Conservation (phyloP, 2,113 vertebrate species). For the Cololabis saira region DNA sequence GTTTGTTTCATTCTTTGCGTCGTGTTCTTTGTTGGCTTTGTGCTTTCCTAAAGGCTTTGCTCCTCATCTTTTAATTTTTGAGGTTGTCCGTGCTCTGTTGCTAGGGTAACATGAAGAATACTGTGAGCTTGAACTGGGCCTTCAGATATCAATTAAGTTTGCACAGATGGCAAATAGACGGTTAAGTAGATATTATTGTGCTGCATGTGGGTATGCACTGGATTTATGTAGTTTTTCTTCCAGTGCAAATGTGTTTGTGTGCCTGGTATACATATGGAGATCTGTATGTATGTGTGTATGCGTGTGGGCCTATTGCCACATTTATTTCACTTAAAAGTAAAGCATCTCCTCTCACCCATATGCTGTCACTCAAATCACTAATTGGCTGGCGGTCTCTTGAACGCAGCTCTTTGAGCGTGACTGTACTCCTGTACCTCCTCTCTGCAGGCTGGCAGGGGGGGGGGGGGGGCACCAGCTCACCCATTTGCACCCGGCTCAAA, state of each 20-base stretch:
- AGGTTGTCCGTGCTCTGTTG: conserved; percentile 77
- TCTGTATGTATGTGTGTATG: background rate
- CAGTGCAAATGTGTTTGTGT: background rate
- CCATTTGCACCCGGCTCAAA: conserved; percentile 50
- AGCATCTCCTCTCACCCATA: conserved; percentile 44
- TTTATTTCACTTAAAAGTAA: conserved; percentile 52
- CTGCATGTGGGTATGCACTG: background rate
- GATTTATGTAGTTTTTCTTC: no score
- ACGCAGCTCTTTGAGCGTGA: conserved; percentile 53
- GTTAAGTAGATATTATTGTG: background rate
- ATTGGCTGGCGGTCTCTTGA: conserved; percentile 68
- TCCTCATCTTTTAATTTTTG: conserved; percentile 54
- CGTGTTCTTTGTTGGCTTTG: background rate
- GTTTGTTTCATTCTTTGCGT: conserved; percentile 32
- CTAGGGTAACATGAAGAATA: conserved; percentile 77
- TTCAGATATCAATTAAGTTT: conserved; percentile 71
- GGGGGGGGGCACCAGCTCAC: conserved; percentile 53
- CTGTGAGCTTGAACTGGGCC: conserved; percentile 37
- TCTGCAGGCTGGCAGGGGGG: conserved; percentile 28
- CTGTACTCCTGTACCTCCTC: conserved; percentile 45
- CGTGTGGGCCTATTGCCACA: conserved; percentile 22
- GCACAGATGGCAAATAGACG: conserved; percentile 24
- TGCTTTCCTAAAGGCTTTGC: conserved; percentile 13
- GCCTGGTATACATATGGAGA: background rate
- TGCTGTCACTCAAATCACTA: conserved; percentile 73